phyloP scores from a whole-genome alignment of 2,113 vertebrate genomes.

The Pluvialis apricaria region DNA sequence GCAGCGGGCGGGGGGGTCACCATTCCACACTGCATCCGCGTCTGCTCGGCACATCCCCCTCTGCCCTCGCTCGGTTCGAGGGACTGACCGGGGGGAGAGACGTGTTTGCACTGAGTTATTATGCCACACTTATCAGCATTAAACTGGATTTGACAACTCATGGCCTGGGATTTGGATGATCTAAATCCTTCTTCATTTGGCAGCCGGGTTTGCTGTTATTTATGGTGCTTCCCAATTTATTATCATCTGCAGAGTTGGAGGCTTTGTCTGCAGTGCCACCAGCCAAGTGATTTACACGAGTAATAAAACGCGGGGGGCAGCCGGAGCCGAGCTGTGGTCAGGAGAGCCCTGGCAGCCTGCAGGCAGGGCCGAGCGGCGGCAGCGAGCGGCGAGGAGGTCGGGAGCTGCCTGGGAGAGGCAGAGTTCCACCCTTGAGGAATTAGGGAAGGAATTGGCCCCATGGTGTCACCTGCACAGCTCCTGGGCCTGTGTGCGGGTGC shows the following conservation, averaged over 20 bases:
- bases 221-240: conserved; percentile 57
- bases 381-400: background rate
- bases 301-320: background rate
- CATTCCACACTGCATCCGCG: background rate
- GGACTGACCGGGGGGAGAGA: background rate
- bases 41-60: background rate
- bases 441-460: fast-evolving
- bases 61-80: background rate
- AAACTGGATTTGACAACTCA: conserved; percentile 67
- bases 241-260: conserved; percentile 21
- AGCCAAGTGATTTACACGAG: conserved; percentile 27
- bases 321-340: background rate
- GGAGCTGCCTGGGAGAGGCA: background rate
- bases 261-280: conserved; percentile 36
- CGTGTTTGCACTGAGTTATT: conserved; percentile 50
- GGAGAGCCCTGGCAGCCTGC: background rate
- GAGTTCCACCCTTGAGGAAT: background rate
- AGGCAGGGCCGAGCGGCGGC: background rate
- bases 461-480: background rate
- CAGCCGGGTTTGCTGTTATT: conserved; percentile 62
- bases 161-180: conserved; percentile 67
- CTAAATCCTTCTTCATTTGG: conserved; percentile 68
- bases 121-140: conserved; percentile 63
- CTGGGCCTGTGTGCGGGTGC: no score
- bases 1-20: background rate